Evolutionary conservation across 2,888 invertebrate species (phyloP).

Genomic region (Tenodera sinensis): DNA sequence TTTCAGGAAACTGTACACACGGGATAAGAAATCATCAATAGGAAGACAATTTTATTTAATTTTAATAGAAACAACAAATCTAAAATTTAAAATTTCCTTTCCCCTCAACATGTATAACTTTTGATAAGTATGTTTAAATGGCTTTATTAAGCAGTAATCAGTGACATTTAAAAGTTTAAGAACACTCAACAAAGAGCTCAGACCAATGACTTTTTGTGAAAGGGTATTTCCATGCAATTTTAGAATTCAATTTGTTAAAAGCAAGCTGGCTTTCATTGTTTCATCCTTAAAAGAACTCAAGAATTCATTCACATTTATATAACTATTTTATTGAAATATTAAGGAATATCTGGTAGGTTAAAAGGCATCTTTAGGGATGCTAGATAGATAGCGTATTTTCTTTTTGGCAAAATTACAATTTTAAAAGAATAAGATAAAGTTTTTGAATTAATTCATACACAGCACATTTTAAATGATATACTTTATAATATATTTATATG

Average conservation of each 20-base stretch:
- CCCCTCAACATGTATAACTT: too few relatives aligned
- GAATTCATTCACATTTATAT: background rate
- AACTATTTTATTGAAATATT: background rate
- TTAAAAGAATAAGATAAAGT: background rate
- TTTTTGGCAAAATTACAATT: background rate
- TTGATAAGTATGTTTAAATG: too few relatives aligned
- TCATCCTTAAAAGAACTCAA: background rate
- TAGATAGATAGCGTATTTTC: background rate
- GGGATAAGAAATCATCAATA: too few relatives aligned
- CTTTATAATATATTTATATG: constrained; percentile 5
- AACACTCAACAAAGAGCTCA: too few relatives aligned
- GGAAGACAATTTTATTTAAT: too few relatives aligned
- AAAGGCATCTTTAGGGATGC: background rate
- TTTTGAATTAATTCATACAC: constrained; percentile 5
- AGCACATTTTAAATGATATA: constrained; percentile 4
- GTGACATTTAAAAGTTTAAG: too few relatives aligned
- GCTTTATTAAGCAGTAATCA: too few relatives aligned
- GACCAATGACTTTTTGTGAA: background rate
- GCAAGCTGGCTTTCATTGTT: background rate
- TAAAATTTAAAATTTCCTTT: too few relatives aligned
- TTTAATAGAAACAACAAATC: too few relatives aligned
- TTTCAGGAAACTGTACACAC: too few relatives aligned
- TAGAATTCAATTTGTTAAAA: background rate
- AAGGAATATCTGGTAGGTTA: background rate
- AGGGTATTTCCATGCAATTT: background rate